Base-by-base conservation (phyloP, 1,140 invertebrate species). In the Nasonia longicornis region DNA sequence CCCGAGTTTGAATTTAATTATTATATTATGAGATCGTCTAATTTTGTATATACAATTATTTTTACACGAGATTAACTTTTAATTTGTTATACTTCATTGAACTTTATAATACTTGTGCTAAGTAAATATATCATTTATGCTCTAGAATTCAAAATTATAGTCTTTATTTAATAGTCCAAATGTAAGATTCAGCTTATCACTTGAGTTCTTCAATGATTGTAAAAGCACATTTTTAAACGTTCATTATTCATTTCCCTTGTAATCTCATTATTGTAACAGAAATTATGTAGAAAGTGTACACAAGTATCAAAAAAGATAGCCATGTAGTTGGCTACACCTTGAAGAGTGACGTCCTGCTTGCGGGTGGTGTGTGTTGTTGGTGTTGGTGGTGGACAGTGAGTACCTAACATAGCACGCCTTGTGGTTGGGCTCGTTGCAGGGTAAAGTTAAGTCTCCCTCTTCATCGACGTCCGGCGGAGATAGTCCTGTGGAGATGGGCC, bases 381-480 rank as follows among this genome's bases (percentile, higher is more conserved):
- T 84, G 82, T 75, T 87, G 89, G 87, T 89, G 87, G 86, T 86
- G 89, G 88, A 88, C 81, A 88, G 84, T 87, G 87, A 89, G 87
- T 90, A 88, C 86, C 85, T 91, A 91, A 91, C 89, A 89, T 86
- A 86, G 89, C 88, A 89, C 89, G 87, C 86, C 70, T 79, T 78
- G 67, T 90, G 90, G 87, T 90, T 91, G 90, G 90, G 90, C 87
- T 91, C 90, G 91, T 93, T 93, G 89, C 92, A 93, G 93, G 92
- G 92, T 91, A 93, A 93, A 92, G 91, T 93, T 90, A 94, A 94
- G 89, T 92, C 93, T 85, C 92, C 93, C 83, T 92, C 91, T 85
- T 92, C 92, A 81, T 90, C 90, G 83, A 89, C 90, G 79, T 90
- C 90, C 79, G 90, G 90, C 84, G 90, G 90, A 86, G 90, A 90